These are phyloP conservation scores for Epinotia brunnichana DNA, from an alignment of 2,888 invertebrate species.

Conservation along the genomic window DNA sequence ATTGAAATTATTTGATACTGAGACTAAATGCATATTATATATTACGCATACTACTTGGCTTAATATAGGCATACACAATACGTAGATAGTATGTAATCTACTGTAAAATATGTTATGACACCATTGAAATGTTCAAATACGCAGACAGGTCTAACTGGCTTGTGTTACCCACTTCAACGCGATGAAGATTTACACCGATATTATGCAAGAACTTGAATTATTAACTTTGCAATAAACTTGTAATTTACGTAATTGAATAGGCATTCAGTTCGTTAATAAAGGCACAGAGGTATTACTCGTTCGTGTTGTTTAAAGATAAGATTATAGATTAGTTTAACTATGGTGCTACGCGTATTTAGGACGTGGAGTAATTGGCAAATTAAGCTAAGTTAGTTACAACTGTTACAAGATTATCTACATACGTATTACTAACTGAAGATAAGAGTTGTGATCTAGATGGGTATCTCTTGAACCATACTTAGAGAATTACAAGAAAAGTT, in stretches of 20 bases:
- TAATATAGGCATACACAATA: neutral
- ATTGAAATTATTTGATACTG: no score
- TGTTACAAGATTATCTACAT: neutral
- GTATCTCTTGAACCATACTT: neutral
- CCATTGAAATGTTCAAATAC: constrained; percentile 22
- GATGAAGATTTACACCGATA: constrained; percentile 37
- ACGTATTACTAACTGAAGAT: neutral
- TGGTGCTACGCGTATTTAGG: neutral
- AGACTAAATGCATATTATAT: constrained; percentile 1
- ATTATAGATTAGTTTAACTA: neutral
- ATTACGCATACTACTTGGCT: neutral
- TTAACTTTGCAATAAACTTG: constrained; percentile 37
- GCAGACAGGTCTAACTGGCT: constrained; percentile 30
- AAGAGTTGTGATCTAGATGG: neutral
- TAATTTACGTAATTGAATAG: constrained; percentile 39
- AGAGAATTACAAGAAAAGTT: no score
- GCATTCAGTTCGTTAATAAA: constrained; percentile 16
- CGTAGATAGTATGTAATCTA: neutral
- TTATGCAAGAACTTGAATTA: constrained; percentile 43
- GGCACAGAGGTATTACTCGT: constrained; percentile 2
- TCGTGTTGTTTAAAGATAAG: neutral
- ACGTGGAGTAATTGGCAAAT: neutral
- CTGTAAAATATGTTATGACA: constrained; percentile 15
- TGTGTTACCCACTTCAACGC: constrained; percentile 24
- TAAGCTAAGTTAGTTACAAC: neutral